These are phyloP conservation scores for Papilio xuthus DNA, from an alignment of 1,140 invertebrate genomes.

Conservation along the genomic window DNA sequence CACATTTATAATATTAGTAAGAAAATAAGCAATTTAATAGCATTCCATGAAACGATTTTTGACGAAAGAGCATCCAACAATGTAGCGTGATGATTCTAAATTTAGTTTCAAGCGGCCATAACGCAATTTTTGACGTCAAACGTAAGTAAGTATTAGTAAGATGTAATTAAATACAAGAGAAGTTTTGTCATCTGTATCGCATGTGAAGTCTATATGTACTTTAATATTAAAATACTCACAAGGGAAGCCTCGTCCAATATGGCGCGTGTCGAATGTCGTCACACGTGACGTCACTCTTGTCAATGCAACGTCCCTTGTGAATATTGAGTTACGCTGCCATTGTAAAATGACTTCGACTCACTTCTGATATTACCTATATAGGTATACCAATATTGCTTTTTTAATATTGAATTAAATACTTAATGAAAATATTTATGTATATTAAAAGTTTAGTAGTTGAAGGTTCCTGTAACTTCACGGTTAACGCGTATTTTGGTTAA, in stretches of 20 bases:
- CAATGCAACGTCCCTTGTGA: slow-evolving; percentile 9
- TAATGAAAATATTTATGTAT: not conserved
- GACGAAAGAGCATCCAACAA: not conserved
- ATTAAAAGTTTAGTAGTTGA: not conserved
- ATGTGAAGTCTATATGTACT: not conserved
- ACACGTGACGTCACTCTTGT: slow-evolving; percentile 11
- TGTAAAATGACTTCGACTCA: not conserved
- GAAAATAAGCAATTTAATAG: too few relatives aligned
- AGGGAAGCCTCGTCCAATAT: slow-evolving; percentile 14
- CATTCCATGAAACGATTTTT: not conserved
- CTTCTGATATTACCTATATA: slow-evolving; percentile 10
- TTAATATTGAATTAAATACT: not conserved
- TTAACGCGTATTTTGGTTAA: too few relatives aligned
- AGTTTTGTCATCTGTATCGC: too few relatives aligned
- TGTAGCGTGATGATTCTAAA: not conserved
- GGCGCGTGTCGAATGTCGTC: slow-evolving; percentile 14
- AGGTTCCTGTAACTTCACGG: too few relatives aligned
- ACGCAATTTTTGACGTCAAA: slow-evolving; percentile 23
- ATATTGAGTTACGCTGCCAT: slow-evolving; percentile 14
- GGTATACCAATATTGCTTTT: not conserved
- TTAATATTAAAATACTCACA: slow-evolving; percentile 17
- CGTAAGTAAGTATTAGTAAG: too few relatives aligned
- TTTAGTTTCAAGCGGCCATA: not conserved
- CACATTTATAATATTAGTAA: too few relatives aligned
- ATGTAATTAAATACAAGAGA: too few relatives aligned